These are phyloP conservation scores for Cairina moschata DNA, from an alignment of 2,113 vertebrate genomes.

Conservation along the genomic window DNA sequence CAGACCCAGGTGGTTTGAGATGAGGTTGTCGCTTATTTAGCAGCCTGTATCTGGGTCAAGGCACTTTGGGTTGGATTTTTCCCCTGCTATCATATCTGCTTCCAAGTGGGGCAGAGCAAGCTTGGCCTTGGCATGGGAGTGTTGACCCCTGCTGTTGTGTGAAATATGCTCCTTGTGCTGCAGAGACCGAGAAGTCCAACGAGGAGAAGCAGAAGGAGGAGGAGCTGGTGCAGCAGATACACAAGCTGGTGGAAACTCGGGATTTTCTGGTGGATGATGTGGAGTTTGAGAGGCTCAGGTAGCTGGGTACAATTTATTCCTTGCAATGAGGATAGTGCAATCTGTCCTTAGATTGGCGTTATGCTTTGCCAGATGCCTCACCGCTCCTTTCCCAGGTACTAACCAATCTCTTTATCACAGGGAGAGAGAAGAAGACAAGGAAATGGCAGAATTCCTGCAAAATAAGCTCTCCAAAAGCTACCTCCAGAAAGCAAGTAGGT, in stretches of 20 bases:
- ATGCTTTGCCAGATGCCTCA: background rate
- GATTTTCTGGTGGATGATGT: conserved; percentile 92
- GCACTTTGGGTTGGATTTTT: background rate
- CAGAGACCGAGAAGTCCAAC: conserved; percentile 87
- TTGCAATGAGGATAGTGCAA: background rate
- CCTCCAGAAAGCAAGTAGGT: conserved; percentile 81
- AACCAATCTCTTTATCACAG: conserved; percentile 56
- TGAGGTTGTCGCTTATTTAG: background rate
- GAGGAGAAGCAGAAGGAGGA: conserved; percentile 86
- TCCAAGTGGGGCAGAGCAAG: accelerated
- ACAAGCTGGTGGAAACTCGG: conserved; percentile 90
- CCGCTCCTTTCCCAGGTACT: background rate
- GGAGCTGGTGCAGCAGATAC: conserved; percentile 88
- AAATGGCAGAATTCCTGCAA: conserved; percentile 90
- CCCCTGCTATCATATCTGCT: background rate
- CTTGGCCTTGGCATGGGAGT: background rate
- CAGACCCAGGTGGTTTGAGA: background rate
- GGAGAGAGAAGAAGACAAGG: conserved; percentile 89
- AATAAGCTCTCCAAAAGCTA: conserved; percentile 82
- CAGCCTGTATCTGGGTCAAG: background rate
- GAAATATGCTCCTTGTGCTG: background rate
- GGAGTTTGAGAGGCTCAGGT: conserved; percentile 91
- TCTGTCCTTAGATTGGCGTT: background rate
- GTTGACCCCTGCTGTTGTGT: background rate
- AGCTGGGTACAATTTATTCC: background rate